Percentiles rank a stretch among this genome's conserved stretches.
These are phyloP conservation scores for Arvicola amphibius DNA, from an alignment of 2,797 vertebrate species.

Conservation along the genomic window DNA sequence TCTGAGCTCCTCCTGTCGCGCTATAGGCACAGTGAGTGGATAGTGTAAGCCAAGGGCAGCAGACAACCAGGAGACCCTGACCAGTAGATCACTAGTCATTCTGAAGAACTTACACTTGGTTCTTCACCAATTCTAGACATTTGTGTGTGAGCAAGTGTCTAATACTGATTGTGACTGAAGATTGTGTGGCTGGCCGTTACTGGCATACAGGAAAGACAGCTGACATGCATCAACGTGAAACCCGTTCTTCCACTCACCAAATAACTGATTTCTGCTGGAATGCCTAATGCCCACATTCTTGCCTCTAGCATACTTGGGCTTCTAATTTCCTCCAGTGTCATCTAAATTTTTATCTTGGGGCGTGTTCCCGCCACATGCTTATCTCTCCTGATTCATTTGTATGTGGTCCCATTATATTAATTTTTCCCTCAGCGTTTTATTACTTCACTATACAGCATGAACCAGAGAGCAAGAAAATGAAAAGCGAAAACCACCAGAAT, in stretches of 20 bases:
- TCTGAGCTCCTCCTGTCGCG: background rate
- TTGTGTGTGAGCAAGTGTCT: background rate
- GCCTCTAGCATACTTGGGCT: background rate
- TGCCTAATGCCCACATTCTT: background rate
- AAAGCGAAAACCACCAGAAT: constrained; percentile 30
- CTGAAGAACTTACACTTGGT: background rate
- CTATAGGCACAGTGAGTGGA: background rate
- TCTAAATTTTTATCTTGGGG: background rate
- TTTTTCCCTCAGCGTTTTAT: constrained; percentile 14
- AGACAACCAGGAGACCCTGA: rapidly evolving
- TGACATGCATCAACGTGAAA: background rate
- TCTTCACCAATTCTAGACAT: background rate
- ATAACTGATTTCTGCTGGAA: background rate
- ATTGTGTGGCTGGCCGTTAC: background rate
- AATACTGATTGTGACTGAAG: background rate
- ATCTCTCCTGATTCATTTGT: background rate
- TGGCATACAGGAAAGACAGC: background rate
- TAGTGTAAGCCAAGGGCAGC: background rate
- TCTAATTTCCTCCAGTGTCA: background rate
- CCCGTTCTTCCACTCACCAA: background rate
- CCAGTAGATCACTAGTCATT: rapidly evolving
- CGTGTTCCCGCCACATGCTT: background rate
- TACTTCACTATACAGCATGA: constrained; percentile 28
- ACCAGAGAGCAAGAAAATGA: constrained; percentile 2
- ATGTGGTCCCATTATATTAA: constrained; percentile 33